phyloP scores from a whole-genome alignment of 2,797 vertebrate species.

The Myotis daubentonii region DNA sequence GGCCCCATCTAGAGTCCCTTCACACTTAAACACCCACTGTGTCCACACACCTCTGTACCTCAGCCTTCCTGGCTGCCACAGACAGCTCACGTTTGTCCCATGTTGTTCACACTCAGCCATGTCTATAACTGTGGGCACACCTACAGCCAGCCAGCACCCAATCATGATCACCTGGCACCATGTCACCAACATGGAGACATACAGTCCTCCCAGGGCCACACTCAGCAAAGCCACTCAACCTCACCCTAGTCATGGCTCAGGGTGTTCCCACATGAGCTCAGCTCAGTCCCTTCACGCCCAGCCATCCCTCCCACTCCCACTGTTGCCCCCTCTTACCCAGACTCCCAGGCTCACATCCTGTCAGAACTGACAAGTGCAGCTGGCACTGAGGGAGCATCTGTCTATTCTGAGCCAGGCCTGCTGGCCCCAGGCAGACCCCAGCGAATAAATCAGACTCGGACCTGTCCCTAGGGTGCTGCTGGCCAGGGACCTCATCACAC shows the following conservation, averaged over 20 bases:
- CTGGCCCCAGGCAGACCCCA: background rate
- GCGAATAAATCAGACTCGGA: background rate
- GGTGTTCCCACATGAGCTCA: background rate
- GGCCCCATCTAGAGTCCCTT: background rate
- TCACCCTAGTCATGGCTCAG: background rate
- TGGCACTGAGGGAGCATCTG: background rate
- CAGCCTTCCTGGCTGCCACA: background rate
- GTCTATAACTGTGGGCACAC: no score
- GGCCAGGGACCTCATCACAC: background rate
- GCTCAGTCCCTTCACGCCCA: background rate
- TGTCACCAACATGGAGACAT: background rate
- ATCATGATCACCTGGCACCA: background rate
- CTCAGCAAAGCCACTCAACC: background rate
- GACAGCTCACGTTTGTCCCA: background rate
- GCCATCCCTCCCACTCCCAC: background rate
- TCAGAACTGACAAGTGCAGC: background rate
- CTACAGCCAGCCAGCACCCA: background rate
- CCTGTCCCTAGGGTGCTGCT: background rate
- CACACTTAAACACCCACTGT: background rate
- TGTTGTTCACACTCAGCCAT: background rate
- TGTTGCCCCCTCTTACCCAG: background rate
- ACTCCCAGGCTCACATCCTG: background rate
- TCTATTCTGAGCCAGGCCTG: background rate
- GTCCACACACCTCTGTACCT: background rate
- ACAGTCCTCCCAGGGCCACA: background rate